Evolutionary conservation across 2,113 vertebrate species (phyloP).

Genomic region (Uropsilus gracilis): DNA sequence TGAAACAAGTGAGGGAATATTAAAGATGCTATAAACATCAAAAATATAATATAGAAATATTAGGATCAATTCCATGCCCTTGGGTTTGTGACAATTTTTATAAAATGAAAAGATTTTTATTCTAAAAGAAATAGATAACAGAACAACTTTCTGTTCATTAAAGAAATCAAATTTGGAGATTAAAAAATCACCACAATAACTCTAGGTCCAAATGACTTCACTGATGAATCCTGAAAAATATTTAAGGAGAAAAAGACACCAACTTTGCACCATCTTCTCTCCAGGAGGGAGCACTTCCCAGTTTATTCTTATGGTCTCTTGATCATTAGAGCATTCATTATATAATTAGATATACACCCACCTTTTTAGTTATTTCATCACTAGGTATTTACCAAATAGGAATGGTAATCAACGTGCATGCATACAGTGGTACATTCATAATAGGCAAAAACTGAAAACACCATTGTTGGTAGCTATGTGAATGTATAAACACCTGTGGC

Average conservation of each 20-base stretch:
- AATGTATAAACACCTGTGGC: neutral
- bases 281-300: neutral
- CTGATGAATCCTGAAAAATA: neutral
- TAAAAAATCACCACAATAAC: neutral
- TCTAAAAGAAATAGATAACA: neutral
- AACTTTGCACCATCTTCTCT: neutral
- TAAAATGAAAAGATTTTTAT: conserved; percentile 14
- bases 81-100: neutral
- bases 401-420: neutral
- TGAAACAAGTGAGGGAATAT: neutral
- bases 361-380: neutral
- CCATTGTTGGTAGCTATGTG: neutral
- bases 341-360: neutral
- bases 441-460: neutral
- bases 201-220: neutral
- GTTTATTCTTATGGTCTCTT: neutral
- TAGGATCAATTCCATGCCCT: neutral
- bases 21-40: neutral
- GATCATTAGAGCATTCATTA: neutral
- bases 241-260: neutral
- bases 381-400: neutral
- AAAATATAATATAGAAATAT: neutral
- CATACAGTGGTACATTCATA: neutral
- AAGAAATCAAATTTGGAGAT: neutral
- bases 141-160: neutral